Percentiles rank a stretch among this genome's conserved stretches.
These are phyloP conservation scores for Sycophila texana DNA, from an alignment of 2,888 invertebrate species.

Conservation along the genomic window DNA sequence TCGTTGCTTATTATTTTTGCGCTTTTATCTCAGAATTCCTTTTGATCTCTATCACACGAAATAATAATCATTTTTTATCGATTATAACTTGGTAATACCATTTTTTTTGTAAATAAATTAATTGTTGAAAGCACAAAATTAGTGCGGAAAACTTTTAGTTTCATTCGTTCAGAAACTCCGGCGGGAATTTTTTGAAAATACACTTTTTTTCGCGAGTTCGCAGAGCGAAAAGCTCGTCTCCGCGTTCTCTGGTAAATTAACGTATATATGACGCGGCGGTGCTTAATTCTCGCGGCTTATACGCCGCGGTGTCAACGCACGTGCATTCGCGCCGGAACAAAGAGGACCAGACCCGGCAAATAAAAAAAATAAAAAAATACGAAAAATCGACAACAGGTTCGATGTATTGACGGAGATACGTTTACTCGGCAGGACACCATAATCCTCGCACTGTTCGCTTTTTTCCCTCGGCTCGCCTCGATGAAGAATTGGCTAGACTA, in stretches of 20 bases:
- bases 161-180: neutral
- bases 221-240: neutral
- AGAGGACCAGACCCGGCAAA: neutral
- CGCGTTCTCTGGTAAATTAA: conserved; percentile 27
- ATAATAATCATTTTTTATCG: no score
- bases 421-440: conserved; percentile 8
- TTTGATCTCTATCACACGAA: no score
- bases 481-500: neutral
- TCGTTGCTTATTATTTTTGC: no score
- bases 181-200: neutral
- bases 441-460: conserved; percentile 2
- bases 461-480: neutral
- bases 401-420: conserved; percentile 12
- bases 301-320: neutral
- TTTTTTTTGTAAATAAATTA: no score
- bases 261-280: conserved; percentile 19
- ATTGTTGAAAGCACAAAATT: no score
- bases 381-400: neutral
- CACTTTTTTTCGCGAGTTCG: neutral
- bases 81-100: no score
- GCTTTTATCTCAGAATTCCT: no score
- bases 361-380: neutral
- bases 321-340: neutral
- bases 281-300: conserved; percentile 25
- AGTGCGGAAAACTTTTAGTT: no score